Evolutionary conservation across 2,888 invertebrate species (phyloP).

Genomic region (Heliothis peltigera): DNA sequence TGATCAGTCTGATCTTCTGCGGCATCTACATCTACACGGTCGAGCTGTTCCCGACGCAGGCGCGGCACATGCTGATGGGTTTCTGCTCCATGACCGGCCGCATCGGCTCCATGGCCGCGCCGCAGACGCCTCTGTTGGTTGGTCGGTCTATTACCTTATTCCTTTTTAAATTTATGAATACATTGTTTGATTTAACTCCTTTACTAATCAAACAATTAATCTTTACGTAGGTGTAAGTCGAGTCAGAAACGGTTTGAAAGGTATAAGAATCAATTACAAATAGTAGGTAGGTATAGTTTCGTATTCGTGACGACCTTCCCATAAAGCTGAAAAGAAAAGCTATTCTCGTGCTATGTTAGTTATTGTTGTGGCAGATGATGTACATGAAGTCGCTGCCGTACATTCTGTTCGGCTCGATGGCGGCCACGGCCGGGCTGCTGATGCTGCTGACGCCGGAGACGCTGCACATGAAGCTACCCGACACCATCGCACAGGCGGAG

Average conservation of each 20-base stretch:
- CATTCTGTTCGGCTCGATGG: conserved; percentile 44
- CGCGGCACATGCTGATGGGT: conserved; percentile 89
- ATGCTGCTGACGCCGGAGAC: conserved; percentile 30
- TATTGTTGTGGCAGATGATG: conserved; percentile 26
- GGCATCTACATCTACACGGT: conserved; percentile 91
- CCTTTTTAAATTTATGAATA: background rate
- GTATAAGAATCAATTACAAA: too few relatives aligned
- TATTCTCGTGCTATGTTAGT: background rate
- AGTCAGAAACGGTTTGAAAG: too few relatives aligned
- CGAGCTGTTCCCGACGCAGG: conserved; percentile 91
- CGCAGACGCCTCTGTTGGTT: conserved; percentile 91
- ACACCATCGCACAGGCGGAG: conserved; percentile 52
- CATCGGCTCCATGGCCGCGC: conserved; percentile 90
- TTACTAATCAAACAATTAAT: too few relatives aligned
- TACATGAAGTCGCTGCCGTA: conserved; percentile 46
- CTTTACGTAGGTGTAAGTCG: too few relatives aligned
- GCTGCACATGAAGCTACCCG: conserved; percentile 68
- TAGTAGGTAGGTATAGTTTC: too few relatives aligned
- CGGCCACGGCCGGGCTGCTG: conserved; percentile 43
- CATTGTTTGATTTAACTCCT: too few relatives aligned
- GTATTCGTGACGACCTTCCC: too few relatives aligned
- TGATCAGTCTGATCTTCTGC: conserved; percentile 90
- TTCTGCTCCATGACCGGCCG: conserved; percentile 91
- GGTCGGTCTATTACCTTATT: conserved; percentile 24
- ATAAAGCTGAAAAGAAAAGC: background rate